Conservation (phyloP, 1,140 invertebrate genomes). For the Drosophila grimshawi region DNA sequence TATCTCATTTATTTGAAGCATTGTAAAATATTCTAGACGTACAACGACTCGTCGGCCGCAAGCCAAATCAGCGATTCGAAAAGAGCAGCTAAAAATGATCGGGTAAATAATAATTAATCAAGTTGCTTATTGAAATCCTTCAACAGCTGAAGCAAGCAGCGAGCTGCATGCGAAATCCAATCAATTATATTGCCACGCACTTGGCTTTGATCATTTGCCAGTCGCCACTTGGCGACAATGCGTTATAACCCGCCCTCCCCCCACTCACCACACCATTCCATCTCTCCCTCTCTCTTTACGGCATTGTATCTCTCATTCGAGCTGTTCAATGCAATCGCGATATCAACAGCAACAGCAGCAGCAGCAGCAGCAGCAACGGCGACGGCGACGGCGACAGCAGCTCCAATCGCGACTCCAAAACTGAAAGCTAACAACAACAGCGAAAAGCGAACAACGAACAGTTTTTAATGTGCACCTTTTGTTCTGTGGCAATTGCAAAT, state of each 20-base stretch:
- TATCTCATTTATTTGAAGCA: too few species aligned
- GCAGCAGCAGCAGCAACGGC: background rate
- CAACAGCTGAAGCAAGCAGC: background rate
- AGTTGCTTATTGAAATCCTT: background rate
- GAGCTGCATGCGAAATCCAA: conserved; percentile 4
- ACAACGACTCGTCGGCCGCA: too few species aligned
- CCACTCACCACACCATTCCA: too few species aligned
- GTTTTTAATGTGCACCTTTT: conserved; percentile 81
- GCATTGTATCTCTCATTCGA: conserved; percentile 7
- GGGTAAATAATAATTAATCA: background rate
- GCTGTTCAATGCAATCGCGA: conserved; percentile 66
- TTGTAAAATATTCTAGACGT: too few species aligned
- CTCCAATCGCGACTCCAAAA: conserved; percentile 12
- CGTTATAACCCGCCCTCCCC: conserved; percentile 22
- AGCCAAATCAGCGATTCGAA: too few species aligned
- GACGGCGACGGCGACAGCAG: background rate
- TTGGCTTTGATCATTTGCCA: conserved; percentile 50
- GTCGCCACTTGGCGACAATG: conserved; percentile 55
- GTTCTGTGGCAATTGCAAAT: conserved; percentile 79
- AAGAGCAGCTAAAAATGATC: background rate
- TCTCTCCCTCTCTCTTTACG: background rate
- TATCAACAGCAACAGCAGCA: conserved; percentile 31
- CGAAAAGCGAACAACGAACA: conserved; percentile 32
- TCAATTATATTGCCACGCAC: conserved; percentile 49
- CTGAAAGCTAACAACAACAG: conserved; percentile 10